A percentile compares a stretch with the other conserved stretches of the same genome.
Evolutionary conservation across 2,797 vertebrate genomes (phyloP).

Genomic region (Enteromius trimaculatus): DNA sequence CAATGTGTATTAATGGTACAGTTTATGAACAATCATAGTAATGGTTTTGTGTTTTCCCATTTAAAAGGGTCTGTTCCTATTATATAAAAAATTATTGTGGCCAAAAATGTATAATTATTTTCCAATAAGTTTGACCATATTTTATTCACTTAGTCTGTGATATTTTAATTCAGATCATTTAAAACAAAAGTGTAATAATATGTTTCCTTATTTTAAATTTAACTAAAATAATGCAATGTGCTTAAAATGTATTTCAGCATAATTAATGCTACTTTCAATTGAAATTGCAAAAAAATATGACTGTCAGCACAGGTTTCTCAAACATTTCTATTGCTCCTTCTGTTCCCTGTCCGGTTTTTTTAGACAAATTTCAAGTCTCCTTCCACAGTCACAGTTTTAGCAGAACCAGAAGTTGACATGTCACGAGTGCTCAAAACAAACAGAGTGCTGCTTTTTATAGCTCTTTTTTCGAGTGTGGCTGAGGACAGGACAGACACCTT

Average conservation of each 20-base stretch:
- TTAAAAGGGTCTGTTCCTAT: background rate
- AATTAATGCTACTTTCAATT: too few relatives aligned
- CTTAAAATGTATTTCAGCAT: too few relatives aligned
- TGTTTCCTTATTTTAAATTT: background rate
- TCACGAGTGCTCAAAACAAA: background rate
- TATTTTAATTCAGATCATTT: background rate
- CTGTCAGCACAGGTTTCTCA: background rate
- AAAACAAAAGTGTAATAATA: background rate
- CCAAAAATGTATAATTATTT: background rate
- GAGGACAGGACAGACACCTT: slow-evolving; percentile 37
- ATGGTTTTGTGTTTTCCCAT: background rate
- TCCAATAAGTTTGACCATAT: background rate
- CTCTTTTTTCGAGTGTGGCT: background rate
- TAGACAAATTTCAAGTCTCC: background rate
- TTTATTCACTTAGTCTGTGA: background rate
- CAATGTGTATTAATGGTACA: too few relatives aligned
- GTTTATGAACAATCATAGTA: background rate
- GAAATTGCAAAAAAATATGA: background rate
- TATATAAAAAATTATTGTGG: background rate
- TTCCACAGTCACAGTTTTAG: background rate
- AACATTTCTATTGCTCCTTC: background rate
- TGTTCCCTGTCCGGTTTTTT: background rate
- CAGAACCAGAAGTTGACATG: background rate
- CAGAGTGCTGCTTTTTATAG: slow-evolving; percentile 1
- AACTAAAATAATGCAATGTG: background rate